Conservation (phyloP, 1,140 invertebrate genomes). For the Venturia canescens region DNA sequence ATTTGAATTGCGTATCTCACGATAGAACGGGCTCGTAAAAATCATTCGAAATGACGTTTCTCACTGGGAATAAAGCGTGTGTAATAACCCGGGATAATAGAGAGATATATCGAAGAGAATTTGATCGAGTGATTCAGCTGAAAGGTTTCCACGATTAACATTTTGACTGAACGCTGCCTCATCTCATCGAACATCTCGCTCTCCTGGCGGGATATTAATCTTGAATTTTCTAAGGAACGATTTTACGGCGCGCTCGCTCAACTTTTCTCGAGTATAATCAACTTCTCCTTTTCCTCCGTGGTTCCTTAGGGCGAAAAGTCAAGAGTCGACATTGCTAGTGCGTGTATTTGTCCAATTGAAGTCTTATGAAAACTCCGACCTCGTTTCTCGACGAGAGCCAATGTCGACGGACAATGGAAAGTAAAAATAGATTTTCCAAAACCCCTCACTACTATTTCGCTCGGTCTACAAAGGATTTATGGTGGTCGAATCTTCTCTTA, state of each 20-base stretch:
- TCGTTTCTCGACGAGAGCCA: background rate
- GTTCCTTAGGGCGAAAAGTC: background rate
- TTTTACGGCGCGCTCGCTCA: background rate
- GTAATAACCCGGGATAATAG: too few relatives aligned
- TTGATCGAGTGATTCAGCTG: too few relatives aligned
- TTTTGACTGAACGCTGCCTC: too few relatives aligned
- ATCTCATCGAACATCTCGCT: too few relatives aligned
- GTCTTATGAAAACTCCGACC: background rate
- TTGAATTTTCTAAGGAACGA: background rate
- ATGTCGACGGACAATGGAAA: background rate
- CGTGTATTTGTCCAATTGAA: background rate
- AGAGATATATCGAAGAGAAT: too few relatives aligned
- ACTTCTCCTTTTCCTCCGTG: background rate
- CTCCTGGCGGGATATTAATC: too few relatives aligned
- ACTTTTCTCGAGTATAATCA: background rate
- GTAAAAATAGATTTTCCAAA: background rate
- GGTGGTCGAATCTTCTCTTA: too few relatives aligned
- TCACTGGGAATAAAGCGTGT: too few relatives aligned
- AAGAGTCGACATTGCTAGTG: background rate
- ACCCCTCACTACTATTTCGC: background rate
- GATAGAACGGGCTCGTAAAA: too few relatives aligned
- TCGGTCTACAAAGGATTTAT: background rate
- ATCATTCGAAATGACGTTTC: too few relatives aligned
- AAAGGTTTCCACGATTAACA: too few relatives aligned
- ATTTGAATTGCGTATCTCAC: too few relatives aligned